Evolutionary conservation across 2,113 vertebrate genomes (phyloP), one percentile per base, ranked within the genome.

Genomic region (cat (Felis catus)): DNA sequence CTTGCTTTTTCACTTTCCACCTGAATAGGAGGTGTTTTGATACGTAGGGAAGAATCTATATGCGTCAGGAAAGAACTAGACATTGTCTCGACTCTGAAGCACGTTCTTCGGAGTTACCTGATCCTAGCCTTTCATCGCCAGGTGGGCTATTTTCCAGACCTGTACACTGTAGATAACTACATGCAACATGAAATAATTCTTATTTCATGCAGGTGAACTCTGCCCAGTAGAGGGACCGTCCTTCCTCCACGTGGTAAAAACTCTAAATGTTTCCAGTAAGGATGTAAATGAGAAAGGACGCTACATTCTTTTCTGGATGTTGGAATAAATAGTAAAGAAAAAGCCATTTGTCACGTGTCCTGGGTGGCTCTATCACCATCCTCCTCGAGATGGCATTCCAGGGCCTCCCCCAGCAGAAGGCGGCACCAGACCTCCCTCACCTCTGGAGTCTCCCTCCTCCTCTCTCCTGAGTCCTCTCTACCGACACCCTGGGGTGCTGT

Each of bases 251-350:
- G 15, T 51, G 23, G n/a, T 31, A 51, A 89, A 91, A 48, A 61
- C 0, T 66, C 18, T 16, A 55, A 63, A 78, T 39, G 18, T 93
- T 89, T 86, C 84, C 65, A 74, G 5, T 36, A 68, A 76, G 18
- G 29, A 48, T 78, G 14, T 16, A 55, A 45, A 79, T 39, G 91
- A 71, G 18, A 84, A 74, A 73, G 21, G 41, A 48, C 3, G 27
- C 31, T 33, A 71, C n/a, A 33, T 41, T 48, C 27, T 39, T 45
- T 79, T 79, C 63, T 41, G 29, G 51, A 86, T 21, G 9, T 12
- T 29, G 58, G 66, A 53, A 96, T 89, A 76, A 86, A 85, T 15
- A 80, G 18, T 58, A 81, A 93, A 63, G 85, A 93, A 88, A 74
- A 39, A 48, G 21, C 41, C 41, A 65, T 53, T 29, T 29, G 58